Percentiles rank a stretch among this genome's conserved stretches.
These are phyloP conservation scores for Euborellia annulipes DNA, from an alignment of 1,140 invertebrate genomes.

Conservation along the genomic window DNA sequence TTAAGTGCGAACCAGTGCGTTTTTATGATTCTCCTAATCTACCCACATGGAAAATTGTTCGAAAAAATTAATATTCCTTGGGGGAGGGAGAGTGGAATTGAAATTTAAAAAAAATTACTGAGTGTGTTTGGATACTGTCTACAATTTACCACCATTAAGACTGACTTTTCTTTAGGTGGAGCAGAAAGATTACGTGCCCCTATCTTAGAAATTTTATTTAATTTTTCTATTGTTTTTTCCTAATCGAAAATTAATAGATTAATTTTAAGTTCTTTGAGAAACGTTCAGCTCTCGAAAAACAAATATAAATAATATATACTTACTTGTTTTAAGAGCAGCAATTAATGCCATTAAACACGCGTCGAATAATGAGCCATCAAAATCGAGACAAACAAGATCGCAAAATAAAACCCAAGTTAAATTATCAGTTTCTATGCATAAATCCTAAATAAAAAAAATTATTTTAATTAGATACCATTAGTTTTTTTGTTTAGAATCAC, in stretches of 20 bases:
- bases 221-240: not conserved
- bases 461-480: no score
- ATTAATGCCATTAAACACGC: conserved; percentile 53
- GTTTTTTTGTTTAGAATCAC: no score
- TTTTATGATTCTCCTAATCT: not conserved
- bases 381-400: conserved; percentile 64
- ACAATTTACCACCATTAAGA: no score
- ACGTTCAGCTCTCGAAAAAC: no score
- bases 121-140: no score
- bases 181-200: not conserved
- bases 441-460: no score
- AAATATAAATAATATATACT: conserved; percentile 17
- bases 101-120: no score
- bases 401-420: conserved; percentile 65
- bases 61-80: not conserved
- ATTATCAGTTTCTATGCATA: conserved; percentile 58
- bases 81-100: no score
- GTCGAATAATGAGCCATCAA: conserved; percentile 68
- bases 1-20: not conserved
- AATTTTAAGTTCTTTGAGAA: no score
- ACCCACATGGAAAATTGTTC: not conserved
- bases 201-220: not conserved
- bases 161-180: not conserved
- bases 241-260: no score
- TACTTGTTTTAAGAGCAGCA: conserved; percentile 54